Evolutionary conservation across 2,113 vertebrate species (phyloP), one percentile per base, ranked within the genome.

Genomic region (Cranoglanis bouderius): DNA sequence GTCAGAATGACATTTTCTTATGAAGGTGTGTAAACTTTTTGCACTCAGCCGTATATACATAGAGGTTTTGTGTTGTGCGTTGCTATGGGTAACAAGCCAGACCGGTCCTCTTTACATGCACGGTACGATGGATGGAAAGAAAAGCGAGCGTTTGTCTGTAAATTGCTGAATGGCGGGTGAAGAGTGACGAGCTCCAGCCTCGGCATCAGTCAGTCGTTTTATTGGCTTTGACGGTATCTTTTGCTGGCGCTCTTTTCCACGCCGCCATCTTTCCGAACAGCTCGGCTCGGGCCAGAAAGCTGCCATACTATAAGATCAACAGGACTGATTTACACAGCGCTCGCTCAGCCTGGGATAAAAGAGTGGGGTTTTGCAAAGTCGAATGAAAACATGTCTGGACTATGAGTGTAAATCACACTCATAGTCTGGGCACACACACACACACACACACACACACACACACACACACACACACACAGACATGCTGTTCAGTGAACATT

Each of bases 351-450:
- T 51, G 80, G 88, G 88, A 92, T 92, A 89, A 92, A 92, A 92
- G 83, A 89, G 82, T 75, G 67, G 89, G 83, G 32, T 74, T 88
- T 93, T 89, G 92, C 90, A 32, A 29, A 90, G 90, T 92, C 88
- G 89, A 93, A 93, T 90, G 85, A 94, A 95, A 95, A 91, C 83
- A 92, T 16, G 92, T 94, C 92, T 94, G 84, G 92, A 51, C 75
- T 43, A 21, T 67, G 74, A 85, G 91, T 91, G 91, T 94, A 92
- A 94, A 93, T 93, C 93, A 90, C 46, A 49, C 46, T 49, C 46
- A 10, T 77, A 88, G 90, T 87, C 90, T 92, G 90, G 74, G 78
- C 87, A 88, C 46, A 74, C 87, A 72, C 49, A 81, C 78, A 81
- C 77, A 80, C 26, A 81, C 85, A 85, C 85, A 67, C 67, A 55